Conservation (phyloP, 2,113 vertebrate species). For the Gymnorhina tibicen region DNA sequence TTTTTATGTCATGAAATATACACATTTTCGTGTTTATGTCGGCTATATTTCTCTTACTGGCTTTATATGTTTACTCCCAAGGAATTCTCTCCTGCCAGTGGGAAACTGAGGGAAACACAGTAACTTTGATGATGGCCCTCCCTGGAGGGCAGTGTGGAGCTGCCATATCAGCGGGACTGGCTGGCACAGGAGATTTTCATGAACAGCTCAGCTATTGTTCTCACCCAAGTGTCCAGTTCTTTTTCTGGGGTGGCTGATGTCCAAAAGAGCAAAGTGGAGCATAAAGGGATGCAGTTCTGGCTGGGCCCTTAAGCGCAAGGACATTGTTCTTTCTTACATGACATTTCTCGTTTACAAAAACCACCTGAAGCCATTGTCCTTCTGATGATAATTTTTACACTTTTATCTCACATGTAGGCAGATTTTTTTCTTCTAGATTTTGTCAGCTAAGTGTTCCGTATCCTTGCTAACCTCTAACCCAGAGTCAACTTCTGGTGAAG, state of each 20-base stretch:
- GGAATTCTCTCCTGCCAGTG: background rate
- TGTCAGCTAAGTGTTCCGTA: background rate
- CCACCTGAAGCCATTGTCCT: background rate
- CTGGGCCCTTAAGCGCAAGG: background rate
- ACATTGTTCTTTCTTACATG: background rate
- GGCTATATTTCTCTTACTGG: background rate
- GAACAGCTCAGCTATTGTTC: conserved; percentile 16
- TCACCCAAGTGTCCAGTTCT: background rate
- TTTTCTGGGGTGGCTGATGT: conserved; percentile 1
- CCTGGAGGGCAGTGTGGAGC: conserved; percentile 56
- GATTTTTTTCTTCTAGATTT: background rate
- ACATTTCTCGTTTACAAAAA: background rate
- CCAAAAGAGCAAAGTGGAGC: background rate
- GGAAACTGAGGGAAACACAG: background rate
- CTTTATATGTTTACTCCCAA: background rate
- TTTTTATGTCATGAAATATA: background rate
- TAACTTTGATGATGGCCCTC: background rate
- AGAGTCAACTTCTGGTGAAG: background rate
- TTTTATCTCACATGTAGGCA: background rate
- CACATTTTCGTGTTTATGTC: background rate
- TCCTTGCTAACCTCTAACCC: conserved; percentile 7
- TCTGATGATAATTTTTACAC: background rate
- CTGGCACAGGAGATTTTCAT: background rate
- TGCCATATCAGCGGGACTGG: background rate
- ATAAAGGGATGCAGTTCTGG: background rate